A percentile compares a stretch with the other conserved stretches of the same genome.
Conservation (phyloP, 2,113 vertebrate species). For the Calyptomena viridis region DNA sequence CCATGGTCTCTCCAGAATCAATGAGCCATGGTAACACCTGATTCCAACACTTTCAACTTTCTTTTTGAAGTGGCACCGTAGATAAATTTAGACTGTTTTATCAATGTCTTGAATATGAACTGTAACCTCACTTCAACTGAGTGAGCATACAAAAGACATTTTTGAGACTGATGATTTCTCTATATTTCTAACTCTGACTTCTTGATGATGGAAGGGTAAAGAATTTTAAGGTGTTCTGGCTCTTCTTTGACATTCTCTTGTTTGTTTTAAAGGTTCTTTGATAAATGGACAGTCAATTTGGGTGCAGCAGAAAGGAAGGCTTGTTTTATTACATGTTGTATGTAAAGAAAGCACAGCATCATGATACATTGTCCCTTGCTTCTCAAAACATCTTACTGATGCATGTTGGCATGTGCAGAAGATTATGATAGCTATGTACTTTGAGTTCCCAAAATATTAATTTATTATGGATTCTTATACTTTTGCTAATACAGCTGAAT, state of each 20-base stretch:
- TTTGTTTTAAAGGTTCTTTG: background rate
- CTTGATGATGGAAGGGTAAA: background rate
- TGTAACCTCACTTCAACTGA: background rate
- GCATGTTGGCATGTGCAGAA: background rate
- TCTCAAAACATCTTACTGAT: background rate
- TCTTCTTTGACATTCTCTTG: background rate
- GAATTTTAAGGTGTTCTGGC: background rate
- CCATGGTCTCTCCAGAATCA: background rate
- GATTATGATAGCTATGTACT: background rate
- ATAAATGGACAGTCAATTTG: background rate
- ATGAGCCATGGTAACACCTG: background rate
- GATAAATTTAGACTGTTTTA: background rate
- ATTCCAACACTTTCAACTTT: background rate
- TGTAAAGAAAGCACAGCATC: fast-evolving
- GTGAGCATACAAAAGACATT: background rate
- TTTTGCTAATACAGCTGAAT: background rate
- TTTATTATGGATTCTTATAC: background rate
- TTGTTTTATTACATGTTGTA: background rate
- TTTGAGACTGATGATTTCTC: background rate
- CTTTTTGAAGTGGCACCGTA: background rate
- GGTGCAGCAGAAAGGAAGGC: background rate
- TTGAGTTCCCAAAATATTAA: background rate
- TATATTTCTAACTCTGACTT: background rate
- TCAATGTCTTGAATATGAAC: background rate
- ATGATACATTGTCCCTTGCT: background rate